Evolutionary conservation across 2,797 vertebrate species (phyloP).

Genomic region (Enteromius viviparus): DNA sequence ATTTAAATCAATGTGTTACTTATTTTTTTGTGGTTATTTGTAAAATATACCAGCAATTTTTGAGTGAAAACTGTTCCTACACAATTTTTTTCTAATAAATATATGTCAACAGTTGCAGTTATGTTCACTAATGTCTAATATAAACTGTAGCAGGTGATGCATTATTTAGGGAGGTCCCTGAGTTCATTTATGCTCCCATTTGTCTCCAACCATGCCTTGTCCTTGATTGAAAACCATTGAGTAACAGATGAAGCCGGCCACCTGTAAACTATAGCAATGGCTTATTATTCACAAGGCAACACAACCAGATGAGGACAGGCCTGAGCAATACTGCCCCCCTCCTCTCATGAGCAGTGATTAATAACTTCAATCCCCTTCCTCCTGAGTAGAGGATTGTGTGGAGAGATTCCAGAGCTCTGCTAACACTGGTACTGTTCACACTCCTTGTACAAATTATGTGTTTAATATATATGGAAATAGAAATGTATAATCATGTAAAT

Average conservation of each 20-base stretch:
- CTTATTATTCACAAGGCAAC: constrained; percentile 38
- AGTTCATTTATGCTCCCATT: constrained; percentile 62
- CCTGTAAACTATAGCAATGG: constrained; percentile 31
- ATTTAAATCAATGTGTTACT: not conserved
- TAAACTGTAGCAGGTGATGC: constrained; percentile 35
- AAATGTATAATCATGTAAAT: not conserved
- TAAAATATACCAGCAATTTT: not conserved
- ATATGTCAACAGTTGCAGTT: not conserved
- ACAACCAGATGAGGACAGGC: constrained; percentile 25
- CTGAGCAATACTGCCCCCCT: not conserved
- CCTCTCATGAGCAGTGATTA: constrained; percentile 22
- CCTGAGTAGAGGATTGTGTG: constrained; percentile 1
- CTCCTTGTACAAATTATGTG: not conserved
- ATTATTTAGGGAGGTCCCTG: constrained; percentile 65
- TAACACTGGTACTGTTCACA: not conserved
- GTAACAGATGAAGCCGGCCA: constrained; percentile 3
- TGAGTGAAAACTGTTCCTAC: not conserved
- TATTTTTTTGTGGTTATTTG: not conserved
- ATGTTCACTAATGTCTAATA: not conserved
- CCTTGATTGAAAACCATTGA: constrained; percentile 25
- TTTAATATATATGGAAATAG: not conserved
- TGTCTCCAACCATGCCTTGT: constrained; percentile 36
- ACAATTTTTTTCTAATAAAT: not conserved
- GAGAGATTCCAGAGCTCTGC: constrained; percentile 26
- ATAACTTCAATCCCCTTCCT: constrained; percentile 23